Percentiles rank a stretch among this genome's conserved stretches.
These are phyloP conservation scores for Limnephilus auricula DNA, from an alignment of 2,888 invertebrate species.

Conservation along the genomic window DNA sequence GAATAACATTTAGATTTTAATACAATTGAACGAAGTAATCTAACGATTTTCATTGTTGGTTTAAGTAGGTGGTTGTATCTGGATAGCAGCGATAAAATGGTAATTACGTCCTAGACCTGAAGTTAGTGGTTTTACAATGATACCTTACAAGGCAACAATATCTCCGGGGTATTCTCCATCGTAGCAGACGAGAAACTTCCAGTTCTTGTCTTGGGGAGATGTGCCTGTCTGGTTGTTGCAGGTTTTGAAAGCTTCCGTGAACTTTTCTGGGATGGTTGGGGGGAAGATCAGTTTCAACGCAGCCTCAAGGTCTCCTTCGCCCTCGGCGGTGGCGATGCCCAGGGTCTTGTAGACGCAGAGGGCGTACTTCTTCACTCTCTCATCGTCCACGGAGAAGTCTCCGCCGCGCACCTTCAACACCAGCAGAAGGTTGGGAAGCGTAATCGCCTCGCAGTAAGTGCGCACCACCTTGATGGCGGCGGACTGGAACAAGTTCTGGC, in stretches of 20 bases:
- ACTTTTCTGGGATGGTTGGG: conserved; percentile 46
- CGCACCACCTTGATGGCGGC: not conserved
- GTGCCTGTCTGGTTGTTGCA: conserved; percentile 15
- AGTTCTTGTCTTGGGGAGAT: conserved; percentile 30
- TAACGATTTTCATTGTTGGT: too few relatives aligned
- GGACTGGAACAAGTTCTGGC: not conserved
- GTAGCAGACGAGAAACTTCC: conserved; percentile 50
- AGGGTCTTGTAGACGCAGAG: conserved; percentile 51
- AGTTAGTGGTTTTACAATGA: too few relatives aligned
- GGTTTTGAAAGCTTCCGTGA: conserved; percentile 28
- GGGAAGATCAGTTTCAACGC: conserved; percentile 42
- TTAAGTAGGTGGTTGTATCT: too few relatives aligned
- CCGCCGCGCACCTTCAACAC: not conserved
- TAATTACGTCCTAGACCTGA: too few relatives aligned
- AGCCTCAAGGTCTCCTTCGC: conserved; percentile 21
- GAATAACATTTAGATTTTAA: too few relatives aligned
- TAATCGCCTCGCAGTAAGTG: not conserved
- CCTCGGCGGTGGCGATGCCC: conserved; percentile 25
- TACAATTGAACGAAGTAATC: too few relatives aligned
- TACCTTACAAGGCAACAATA: conserved; percentile 38
- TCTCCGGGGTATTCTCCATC: conserved; percentile 50
- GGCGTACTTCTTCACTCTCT: conserved; percentile 41
- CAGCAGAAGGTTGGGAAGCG: not conserved
- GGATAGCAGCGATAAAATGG: too few relatives aligned
- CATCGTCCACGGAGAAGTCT: conserved; percentile 4